Conservation (phyloP, 1,140 invertebrate species). For the Drosophila neocordata region DNA sequence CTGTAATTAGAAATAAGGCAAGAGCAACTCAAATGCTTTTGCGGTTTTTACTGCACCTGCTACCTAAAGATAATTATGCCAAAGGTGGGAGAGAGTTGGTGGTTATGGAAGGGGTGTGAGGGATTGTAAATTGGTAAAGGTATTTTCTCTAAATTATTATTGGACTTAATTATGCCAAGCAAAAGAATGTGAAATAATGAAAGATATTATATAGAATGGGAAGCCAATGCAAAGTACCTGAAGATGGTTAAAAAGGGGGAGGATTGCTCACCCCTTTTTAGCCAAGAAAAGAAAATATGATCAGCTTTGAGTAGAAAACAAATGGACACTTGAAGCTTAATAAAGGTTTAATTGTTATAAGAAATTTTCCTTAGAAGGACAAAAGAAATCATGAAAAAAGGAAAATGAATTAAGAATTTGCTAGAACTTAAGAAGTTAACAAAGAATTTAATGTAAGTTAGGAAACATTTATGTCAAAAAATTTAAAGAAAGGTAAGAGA, state of each 20-base stretch:
- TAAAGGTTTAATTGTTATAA: slow-evolving; percentile 7
- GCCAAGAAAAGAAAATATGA: slow-evolving; percentile 11
- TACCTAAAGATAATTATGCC: slow-evolving; percentile 69
- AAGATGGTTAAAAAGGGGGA: neutral
- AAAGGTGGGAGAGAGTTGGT: slow-evolving; percentile 36
- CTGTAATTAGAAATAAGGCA: slow-evolving; percentile 71
- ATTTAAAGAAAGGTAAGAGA: too few relatives aligned
- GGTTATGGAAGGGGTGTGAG: slow-evolving; percentile 4
- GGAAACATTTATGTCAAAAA: too few relatives aligned
- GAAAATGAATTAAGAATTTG: too few relatives aligned
- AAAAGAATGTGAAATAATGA: slow-evolving; percentile 55
- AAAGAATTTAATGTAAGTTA: too few relatives aligned
- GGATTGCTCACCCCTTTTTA: neutral
- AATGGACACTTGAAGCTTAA: slow-evolving; percentile 23
- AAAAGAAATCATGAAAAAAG: neutral
- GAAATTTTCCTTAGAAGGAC: neutral
- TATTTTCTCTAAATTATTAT: slow-evolving; percentile 78
- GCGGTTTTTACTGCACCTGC: slow-evolving; percentile 71
- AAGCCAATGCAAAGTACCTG: slow-evolving; percentile 56
- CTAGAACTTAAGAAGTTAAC: too few relatives aligned
- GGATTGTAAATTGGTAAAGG: slow-evolving; percentile 60
- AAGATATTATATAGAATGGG: slow-evolving; percentile 21
- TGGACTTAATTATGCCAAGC: slow-evolving; percentile 75
- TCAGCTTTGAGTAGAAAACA: slow-evolving; percentile 16
- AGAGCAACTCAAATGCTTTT: slow-evolving; percentile 64